These are phyloP conservation scores for Vanacampus margaritifer DNA, from an alignment of 2,113 vertebrate genomes.

Conservation along the genomic window DNA sequence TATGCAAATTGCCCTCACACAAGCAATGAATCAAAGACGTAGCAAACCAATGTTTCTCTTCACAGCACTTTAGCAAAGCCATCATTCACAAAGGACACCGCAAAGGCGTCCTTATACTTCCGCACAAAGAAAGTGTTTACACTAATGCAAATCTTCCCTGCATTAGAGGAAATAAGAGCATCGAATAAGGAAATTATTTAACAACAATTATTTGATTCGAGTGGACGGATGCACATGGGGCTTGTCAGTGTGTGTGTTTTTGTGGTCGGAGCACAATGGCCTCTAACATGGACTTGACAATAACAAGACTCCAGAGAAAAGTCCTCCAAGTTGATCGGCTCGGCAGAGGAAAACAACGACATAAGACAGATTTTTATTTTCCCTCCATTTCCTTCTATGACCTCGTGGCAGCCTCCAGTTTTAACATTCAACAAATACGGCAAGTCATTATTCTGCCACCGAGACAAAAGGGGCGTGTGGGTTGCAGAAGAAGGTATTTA, in stretches of 20 bases:
- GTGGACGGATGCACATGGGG: too few species aligned
- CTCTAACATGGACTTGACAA: slow-evolving; percentile 40
- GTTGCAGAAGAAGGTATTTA: slow-evolving; percentile 22
- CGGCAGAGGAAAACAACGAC: slow-evolving; percentile 42
- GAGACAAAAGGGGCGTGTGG: slow-evolving; percentile 23
- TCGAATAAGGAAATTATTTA: neutral
- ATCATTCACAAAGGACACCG: slow-evolving; percentile 64
- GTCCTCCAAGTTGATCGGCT: slow-evolving; percentile 44
- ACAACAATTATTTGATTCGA: neutral
- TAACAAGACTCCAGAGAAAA: slow-evolving; percentile 60
- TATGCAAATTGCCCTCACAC: slow-evolving; percentile 63
- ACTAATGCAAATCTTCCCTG: slow-evolving; percentile 4
- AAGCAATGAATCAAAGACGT: slow-evolving; percentile 64
- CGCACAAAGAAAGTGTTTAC: neutral
- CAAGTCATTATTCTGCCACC: slow-evolving; percentile 33
- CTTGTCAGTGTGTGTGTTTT: neutral
- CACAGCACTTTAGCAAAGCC: slow-evolving; percentile 68
- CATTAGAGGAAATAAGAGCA: neutral
- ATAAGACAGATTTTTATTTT: slow-evolving; percentile 37
- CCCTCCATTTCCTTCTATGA: slow-evolving; percentile 29
- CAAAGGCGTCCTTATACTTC: slow-evolving; percentile 40
- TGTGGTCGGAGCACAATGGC: slow-evolving; percentile 30
- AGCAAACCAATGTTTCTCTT: slow-evolving; percentile 66
- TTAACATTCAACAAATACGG: slow-evolving; percentile 34
- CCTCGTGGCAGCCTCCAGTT: slow-evolving; percentile 32